A percentile compares a stretch with the other conserved stretches of the same genome.
These are phyloP conservation scores for Thyatira batis DNA, from an alignment of 2,888 invertebrate genomes.

Conservation along the genomic window DNA sequence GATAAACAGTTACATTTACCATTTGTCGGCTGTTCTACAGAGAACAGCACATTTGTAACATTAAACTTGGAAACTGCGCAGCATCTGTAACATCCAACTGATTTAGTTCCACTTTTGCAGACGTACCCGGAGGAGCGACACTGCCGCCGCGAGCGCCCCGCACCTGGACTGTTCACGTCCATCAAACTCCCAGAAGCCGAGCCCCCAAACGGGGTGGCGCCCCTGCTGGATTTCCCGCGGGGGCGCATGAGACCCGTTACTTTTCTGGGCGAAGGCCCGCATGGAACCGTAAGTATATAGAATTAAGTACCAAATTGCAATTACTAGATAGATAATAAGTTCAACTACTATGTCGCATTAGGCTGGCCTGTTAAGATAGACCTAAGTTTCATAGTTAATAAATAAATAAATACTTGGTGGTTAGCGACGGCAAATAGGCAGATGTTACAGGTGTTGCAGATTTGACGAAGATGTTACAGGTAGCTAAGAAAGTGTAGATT, in stretches of 20 bases:
- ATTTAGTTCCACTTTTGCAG: conserved; percentile 42
- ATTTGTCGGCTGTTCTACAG: no score
- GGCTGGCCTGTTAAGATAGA: conserved; percentile 17
- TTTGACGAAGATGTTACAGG: no score
- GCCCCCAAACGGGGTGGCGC: conserved; percentile 85
- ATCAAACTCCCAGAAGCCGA: conserved; percentile 87
- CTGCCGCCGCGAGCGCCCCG: conserved; percentile 83
- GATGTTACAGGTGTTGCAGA: no score
- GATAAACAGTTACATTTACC: no score
- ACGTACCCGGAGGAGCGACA: conserved; percentile 71
- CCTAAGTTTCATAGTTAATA: background rate
- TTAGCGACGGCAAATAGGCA: no score
- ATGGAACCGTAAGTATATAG: conserved; percentile 88
- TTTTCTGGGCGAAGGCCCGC: conserved; percentile 93
- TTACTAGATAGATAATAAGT: no score
- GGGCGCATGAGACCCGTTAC: conserved; percentile 91
- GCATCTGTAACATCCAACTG: background rate
- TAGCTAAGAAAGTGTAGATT: no score
- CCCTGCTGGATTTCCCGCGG: conserved; percentile 90
- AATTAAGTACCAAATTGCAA: conserved; percentile 10
- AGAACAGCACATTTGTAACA: no score
- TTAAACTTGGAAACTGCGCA: conserved; percentile 52
- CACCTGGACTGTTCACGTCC: conserved; percentile 87
- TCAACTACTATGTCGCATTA: conserved; percentile 10
- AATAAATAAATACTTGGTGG: no score